Percentiles rank a stretch among this genome's conserved stretches.
Conservation (phyloP, 2,888 invertebrate genomes). For the Sesia apiformis region DNA sequence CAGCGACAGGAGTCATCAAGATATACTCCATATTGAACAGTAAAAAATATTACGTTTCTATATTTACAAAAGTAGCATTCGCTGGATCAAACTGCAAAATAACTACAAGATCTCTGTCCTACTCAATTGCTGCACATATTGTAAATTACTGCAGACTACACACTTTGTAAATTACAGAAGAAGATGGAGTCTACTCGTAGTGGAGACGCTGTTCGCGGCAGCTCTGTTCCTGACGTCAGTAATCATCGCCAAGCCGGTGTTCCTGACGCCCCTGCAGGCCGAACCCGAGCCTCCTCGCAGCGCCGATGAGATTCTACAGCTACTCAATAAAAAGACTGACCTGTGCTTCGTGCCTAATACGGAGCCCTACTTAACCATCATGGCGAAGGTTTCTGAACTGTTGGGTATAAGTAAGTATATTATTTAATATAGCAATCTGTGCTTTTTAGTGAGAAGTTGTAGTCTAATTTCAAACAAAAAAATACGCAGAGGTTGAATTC, state of each 20-base stretch:
- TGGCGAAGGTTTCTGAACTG: constrained; percentile 26
- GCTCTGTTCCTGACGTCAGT: constrained; percentile 30
- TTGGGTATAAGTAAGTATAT: constrained; percentile 27
- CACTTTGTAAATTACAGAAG: constrained; percentile 22
- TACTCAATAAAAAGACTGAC: constrained; percentile 24
- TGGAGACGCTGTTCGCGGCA: constrained; percentile 31
- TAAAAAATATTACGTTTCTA: too few relatives aligned
- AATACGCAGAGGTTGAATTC: too few relatives aligned
- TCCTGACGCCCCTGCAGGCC: constrained; percentile 42
- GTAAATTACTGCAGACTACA: background rate
- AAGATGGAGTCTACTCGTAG: constrained; percentile 35
- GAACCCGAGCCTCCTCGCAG: constrained; percentile 32
- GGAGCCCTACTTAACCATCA: constrained; percentile 25
- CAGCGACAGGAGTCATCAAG: too few relatives aligned
- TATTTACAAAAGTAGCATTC: too few relatives aligned
- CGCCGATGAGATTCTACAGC: constrained; percentile 23
- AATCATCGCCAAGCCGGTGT: constrained; percentile 44
- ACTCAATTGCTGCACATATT: background rate
- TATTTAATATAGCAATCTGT: background rate
- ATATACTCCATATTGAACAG: too few relatives aligned
- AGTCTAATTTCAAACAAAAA: too few relatives aligned
- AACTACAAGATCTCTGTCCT: background rate
- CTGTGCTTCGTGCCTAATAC: constrained; percentile 42
- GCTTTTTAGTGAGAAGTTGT: too few relatives aligned
- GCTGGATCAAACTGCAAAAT: background rate